phyloP scores from a whole-genome alignment of 2,888 invertebrate species.

The Drosophila leonis region DNA sequence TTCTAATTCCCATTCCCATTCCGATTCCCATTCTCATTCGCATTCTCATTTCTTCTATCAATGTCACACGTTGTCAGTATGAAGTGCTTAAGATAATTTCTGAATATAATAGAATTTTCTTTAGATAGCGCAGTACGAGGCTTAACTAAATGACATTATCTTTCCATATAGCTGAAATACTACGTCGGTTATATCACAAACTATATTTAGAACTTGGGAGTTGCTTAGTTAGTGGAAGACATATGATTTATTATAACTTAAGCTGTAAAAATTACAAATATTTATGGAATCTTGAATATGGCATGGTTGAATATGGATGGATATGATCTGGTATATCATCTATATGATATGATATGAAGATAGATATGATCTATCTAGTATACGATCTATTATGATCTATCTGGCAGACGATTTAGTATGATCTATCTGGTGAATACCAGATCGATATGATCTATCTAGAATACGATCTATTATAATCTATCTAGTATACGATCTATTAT shows the following conservation, averaged over 20 bases:
- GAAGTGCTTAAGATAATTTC: conserved; percentile 4
- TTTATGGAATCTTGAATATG: not conserved
- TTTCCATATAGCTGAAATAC: not conserved
- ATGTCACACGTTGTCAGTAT: conserved; percentile 19
- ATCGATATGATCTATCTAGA: not conserved
- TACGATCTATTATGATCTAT: not conserved
- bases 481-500: not conserved
- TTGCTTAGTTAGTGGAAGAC: not conserved
- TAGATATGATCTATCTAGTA: not conserved
- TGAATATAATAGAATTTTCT: not conserved
- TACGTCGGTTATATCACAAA: not conserved
- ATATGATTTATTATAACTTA: not conserved
- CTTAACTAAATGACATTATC: conserved; percentile 6
- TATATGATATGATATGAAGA: not conserved
- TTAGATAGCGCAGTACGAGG: not conserved
- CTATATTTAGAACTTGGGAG: not conserved
- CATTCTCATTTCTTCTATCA: conserved; percentile 1
- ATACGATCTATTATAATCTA: not conserved
- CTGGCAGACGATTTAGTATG: not conserved
- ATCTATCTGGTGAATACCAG: not conserved
- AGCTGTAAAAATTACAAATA: not conserved
- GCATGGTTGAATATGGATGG: no score
- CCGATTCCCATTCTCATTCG: not conserved
- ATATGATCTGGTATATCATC: not conserved
- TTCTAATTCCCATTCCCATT: conserved; percentile 2